Evolutionary conservation across 2,888 invertebrate species (phyloP), one percentile per base, ranked within the genome.

Genomic region (Rhagonycha fulva): DNA sequence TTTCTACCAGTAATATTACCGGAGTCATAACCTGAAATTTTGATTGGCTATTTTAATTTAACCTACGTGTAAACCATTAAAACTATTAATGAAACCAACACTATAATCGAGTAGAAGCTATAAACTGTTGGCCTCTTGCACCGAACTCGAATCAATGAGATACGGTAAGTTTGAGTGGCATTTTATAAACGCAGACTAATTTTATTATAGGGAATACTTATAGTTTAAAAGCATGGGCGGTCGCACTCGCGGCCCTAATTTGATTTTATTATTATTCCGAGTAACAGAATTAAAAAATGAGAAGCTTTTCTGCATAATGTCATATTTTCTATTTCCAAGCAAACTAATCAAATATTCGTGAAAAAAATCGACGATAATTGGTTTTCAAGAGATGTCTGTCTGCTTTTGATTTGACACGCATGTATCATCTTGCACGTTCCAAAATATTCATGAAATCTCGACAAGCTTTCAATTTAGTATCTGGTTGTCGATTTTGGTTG

Each of bases 151-250:
- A 71, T 71, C 78, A 70, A 76, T 75, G 47, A 72, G 70, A 70
- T 68, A 77, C 72, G 72, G 76, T 60, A 62, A 76, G 72, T 60
- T 76, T 70, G 70, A 74, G 72, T 61, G 72, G 72, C 74, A 70
- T 77, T 80, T 80, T 77, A 77, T 79, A 80, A 80, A 78, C 78
- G 76, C 63, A 75, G 75, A 72, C 77, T 80, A 80, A 80, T 78
- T 80, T 76, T 72, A 70, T 80, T 80, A 19, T 19, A 78, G 76
- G 71, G 74, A 63, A 78, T 78, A 78, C 79, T 79, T 76, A 76
- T 74, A 77, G 73, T 79, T 77, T 80, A 79, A 80, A 80, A 80
- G 80, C 80, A 72, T 77, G 72, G 72, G 69, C 76, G 77, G 76
- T 77, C 70, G 72, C 72, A 75, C 12, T 70, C 71, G 68, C 68